Evolutionary conservation across 2,888 invertebrate genomes (phyloP).

Genomic region (Lydus trimaculatus): DNA sequence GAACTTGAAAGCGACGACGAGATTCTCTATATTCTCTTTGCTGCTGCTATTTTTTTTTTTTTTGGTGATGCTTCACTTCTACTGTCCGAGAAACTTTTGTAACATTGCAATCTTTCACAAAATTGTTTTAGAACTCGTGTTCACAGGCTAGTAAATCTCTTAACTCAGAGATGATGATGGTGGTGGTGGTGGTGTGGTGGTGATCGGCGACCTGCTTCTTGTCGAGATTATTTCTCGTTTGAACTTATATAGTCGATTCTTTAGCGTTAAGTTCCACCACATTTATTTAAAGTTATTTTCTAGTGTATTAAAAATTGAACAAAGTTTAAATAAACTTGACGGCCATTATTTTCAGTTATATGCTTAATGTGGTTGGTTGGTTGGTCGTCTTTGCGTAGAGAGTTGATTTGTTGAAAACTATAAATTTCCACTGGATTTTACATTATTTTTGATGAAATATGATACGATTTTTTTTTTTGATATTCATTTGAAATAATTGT

Average conservation of each 20-base stretch:
- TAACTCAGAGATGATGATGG: conserved; percentile 44
- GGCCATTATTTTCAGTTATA: conserved; percentile 5
- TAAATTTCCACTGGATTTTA: background rate
- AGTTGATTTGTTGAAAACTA: background rate
- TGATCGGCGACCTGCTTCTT: conserved; percentile 43
- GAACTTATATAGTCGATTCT: conserved; percentile 27
- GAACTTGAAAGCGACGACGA: conserved; percentile 28
- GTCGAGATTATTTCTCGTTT: conserved; percentile 30
- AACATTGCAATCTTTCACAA: conserved; percentile 43
- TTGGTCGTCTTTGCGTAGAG: background rate
- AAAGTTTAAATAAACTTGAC: conserved; percentile 8
- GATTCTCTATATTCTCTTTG: background rate
- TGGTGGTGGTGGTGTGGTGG: conserved; percentile 44
- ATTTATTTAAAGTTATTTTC: conserved; percentile 39
- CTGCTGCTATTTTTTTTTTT: background rate
- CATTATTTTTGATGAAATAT: background rate
- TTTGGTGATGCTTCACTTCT: conserved; percentile 25
- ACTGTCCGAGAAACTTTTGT: conserved; percentile 37
- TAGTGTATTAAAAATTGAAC: conserved; percentile 6
- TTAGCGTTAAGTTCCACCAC: conserved; percentile 40
- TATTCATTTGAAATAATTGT: background rate
- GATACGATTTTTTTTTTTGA: background rate
- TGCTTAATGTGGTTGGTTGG: background rate
- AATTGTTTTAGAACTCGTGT: conserved; percentile 47
- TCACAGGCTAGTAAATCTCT: conserved; percentile 41